Evolutionary conservation across 2,888 invertebrate genomes (phyloP).

Genomic region (Diarsia rubi): DNA sequence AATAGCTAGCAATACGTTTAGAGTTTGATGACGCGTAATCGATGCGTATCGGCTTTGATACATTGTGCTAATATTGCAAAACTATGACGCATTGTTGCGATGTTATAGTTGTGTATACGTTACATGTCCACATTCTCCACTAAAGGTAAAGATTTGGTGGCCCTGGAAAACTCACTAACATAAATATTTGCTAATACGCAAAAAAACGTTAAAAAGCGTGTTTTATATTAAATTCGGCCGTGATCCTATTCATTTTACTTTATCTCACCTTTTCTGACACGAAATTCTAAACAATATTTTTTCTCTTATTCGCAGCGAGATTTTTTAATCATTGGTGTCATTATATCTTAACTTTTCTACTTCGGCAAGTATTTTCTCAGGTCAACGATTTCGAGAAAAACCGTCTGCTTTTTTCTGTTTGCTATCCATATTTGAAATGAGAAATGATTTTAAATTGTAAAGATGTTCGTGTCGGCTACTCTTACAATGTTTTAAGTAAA

Average conservation of each 20-base stretch:
- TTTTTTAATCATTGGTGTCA: conserved; percentile 58
- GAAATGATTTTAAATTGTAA: conserved; percentile 21
- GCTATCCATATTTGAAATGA: neutral
- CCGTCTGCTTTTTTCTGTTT: neutral
- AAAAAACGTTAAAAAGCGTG: conserved; percentile 25
- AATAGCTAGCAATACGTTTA: neutral
- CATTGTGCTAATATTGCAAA: neutral
- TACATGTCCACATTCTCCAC: too few relatives aligned
- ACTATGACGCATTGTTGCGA: neutral
- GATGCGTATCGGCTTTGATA: neutral
- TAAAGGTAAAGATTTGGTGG: neutral
- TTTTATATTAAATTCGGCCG: conserved; percentile 41
- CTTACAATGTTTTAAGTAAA: neutral
- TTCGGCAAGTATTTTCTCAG: conserved; percentile 49
- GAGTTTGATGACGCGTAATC: neutral
- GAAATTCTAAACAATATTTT: conserved; percentile 44
- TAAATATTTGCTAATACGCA: conserved; percentile 19
- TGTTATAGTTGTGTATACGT: neutral
- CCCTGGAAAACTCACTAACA: neutral
- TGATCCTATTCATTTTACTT: conserved; percentile 39
- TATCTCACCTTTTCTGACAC: conserved; percentile 15
- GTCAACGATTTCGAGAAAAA: conserved; percentile 43
- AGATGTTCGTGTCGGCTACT: neutral
- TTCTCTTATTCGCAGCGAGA: conserved; percentile 36
- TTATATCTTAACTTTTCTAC: conserved; percentile 54